Evolutionary conservation across 2,888 invertebrate genomes (phyloP).

Genomic region (Spicauda simplicius): DNA sequence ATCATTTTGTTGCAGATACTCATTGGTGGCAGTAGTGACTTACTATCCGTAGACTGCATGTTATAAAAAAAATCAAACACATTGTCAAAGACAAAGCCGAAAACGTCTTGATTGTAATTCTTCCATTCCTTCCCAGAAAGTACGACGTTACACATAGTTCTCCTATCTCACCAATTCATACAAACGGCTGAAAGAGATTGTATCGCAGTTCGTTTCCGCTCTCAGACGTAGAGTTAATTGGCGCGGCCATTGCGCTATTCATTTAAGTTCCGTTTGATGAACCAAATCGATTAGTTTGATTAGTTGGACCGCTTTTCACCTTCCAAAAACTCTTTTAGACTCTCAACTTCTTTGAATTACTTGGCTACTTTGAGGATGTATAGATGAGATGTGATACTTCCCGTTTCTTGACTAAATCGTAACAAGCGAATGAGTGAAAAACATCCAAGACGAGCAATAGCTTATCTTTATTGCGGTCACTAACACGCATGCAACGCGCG

Average conservation of each 20-base stretch:
- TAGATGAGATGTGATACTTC: no score
- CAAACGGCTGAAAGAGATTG: conserved; percentile 2
- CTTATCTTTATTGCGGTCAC: no score
- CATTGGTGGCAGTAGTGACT: no score
- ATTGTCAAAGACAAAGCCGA: no score
- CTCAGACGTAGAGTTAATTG: conserved; percentile 29
- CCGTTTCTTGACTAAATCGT: no score
- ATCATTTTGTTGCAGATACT: no score
- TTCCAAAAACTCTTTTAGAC: conserved; percentile 3
- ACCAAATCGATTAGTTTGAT: conserved; percentile 18
- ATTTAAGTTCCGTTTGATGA: conserved; percentile 21
- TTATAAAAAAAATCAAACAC: no score
- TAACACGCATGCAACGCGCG: no score
- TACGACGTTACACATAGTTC: background rate
- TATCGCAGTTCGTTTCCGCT: conserved; percentile 5
- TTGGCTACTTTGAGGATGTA: background rate
- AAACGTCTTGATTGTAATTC: background rate
- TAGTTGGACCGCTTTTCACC: conserved; percentile 8
- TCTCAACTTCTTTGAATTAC: no score
- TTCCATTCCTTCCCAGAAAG: background rate
- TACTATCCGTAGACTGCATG: no score
- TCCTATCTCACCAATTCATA: conserved; percentile 2
- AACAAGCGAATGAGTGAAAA: no score
- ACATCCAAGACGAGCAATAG: no score
- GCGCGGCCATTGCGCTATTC: conserved; percentile 17